These are phyloP conservation scores for Thymelicus lineola DNA, from an alignment of 2,888 invertebrate genomes.

Conservation along the genomic window DNA sequence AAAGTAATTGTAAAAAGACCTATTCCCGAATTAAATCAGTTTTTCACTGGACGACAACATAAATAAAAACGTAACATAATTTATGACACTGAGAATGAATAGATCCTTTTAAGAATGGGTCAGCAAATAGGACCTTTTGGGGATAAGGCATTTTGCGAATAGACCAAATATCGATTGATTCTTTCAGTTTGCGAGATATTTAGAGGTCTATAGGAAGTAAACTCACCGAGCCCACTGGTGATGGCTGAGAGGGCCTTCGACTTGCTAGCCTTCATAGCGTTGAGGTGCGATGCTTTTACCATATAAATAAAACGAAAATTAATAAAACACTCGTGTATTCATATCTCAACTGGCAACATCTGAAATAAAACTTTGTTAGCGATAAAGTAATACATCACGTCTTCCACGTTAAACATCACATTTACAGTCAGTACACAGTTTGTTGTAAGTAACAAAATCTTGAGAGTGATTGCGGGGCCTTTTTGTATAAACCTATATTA, in stretches of 20 bases:
- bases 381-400: conserved; percentile 59
- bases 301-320: conserved; percentile 87
- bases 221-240: conserved; percentile 97
- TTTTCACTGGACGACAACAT: too few relatives aligned
- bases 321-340: conserved; percentile 79
- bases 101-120: too few relatives aligned
- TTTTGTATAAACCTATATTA: conserved; percentile 67
- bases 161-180: too few relatives aligned
- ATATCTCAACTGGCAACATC: conserved; percentile 70
- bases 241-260: conserved; percentile 95
- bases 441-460: conserved; percentile 62
- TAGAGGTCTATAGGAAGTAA: conserved; percentile 49
- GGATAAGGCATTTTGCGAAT: too few relatives aligned
- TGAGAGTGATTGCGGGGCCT: conserved; percentile 60
- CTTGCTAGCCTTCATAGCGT: conserved; percentile 89
- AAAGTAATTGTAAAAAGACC: too few relatives aligned
- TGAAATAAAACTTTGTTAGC: conserved; percentile 83
- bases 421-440: conserved; percentile 67
- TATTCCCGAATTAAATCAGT: too few relatives aligned
- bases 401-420: conserved; percentile 60
- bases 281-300: conserved; percentile 88
- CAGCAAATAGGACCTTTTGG: too few relatives aligned
- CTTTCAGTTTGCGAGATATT: conserved; percentile 47
- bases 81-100: too few relatives aligned
- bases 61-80: too few relatives aligned